Base-by-base conservation (phyloP, 1,140 invertebrate species). In the Charaxes varanes region DNA sequence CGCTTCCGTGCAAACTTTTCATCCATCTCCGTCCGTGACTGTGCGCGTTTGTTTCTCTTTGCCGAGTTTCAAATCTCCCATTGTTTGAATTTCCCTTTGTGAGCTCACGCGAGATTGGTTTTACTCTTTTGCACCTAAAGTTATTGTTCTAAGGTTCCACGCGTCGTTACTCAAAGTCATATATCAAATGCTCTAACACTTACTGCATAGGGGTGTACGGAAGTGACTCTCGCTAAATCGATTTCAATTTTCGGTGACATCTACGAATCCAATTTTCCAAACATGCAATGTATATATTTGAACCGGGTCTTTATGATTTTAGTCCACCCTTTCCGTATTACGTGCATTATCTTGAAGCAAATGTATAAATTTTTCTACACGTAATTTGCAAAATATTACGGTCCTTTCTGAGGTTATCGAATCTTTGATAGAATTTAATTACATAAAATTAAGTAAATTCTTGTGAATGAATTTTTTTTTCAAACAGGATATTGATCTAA, bases 91-190 rank as follows among this genome's bases (percentile, higher is more conserved):
- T 48, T 35, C 44, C 59, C 45, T 54, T 54, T 36, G 34, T 41
- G 34, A 36, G 46, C 65, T 58, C 50, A 62, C 42, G 56, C 55
- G 60, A 71, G 64, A 81, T 76, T 72, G 67, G 66, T 78, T 77
- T 65, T 57, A 68, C 63, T 63, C 61, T 72, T 74, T 67, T 54
- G 46, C 46, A 54, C 49, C 60, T 48, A 55, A 74, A 74, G 65
- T 74, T 81, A 76, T 78, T 78, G 73, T 78, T 78, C 60, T 71
- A 63, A 53, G 62, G 62, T 22, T 28, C 52, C 62, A 70, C 64
- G 63, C 54, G 44, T 70, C 73, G 77, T 81, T 76, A 74, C 67
- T 76, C 69, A 74, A 62, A 32, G 69, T 78, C 65, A 66, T 70
- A 68, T 76, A 67, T 72, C 55, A 59, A 76, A 70, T 58, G n/a